phyloP scores from a whole-genome alignment of 2,888 invertebrate species.

The Chymomyza amoena region DNA sequence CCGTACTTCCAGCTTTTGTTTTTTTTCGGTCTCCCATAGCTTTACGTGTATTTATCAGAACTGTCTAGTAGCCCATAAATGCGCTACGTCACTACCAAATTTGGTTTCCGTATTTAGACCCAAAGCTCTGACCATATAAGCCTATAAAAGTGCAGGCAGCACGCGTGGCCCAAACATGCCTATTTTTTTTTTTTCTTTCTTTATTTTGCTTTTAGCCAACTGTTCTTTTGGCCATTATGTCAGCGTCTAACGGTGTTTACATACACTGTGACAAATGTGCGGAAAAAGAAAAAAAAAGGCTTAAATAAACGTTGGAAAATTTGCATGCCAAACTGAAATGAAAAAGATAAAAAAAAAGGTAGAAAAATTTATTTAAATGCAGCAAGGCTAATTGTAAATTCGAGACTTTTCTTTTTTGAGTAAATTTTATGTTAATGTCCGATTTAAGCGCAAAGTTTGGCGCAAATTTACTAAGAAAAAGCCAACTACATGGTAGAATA shows the following conservation, averaged over 20 bases:
- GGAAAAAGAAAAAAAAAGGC: slow-evolving; percentile 44
- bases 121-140: background rate
- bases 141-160: slow-evolving; percentile 44
- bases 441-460: slow-evolving; percentile 13
- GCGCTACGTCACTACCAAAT: slow-evolving; percentile 50
- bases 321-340: slow-evolving; percentile 53
- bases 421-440: background rate
- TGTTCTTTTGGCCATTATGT: slow-evolving; percentile 27
- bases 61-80: slow-evolving; percentile 45
- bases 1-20: background rate
- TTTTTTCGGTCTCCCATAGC: background rate
- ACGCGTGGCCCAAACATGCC: slow-evolving; percentile 38
- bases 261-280: slow-evolving; percentile 63
- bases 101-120: slow-evolving; percentile 33
- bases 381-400: background rate
- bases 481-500: background rate
- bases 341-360: slow-evolving; percentile 24
- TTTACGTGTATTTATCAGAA: slow-evolving; percentile 57
- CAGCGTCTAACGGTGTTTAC: slow-evolving; percentile 60
- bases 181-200: background rate
- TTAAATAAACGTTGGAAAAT: slow-evolving; percentile 30
- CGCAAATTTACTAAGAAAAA: background rate
- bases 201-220: slow-evolving; percentile 28
- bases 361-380: background rate
- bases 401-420: background rate